A percentile compares a stretch with the other conserved stretches of the same genome.
phyloP scores from a whole-genome alignment of 2,888 invertebrate genomes.

The Rhingia campestris region DNA sequence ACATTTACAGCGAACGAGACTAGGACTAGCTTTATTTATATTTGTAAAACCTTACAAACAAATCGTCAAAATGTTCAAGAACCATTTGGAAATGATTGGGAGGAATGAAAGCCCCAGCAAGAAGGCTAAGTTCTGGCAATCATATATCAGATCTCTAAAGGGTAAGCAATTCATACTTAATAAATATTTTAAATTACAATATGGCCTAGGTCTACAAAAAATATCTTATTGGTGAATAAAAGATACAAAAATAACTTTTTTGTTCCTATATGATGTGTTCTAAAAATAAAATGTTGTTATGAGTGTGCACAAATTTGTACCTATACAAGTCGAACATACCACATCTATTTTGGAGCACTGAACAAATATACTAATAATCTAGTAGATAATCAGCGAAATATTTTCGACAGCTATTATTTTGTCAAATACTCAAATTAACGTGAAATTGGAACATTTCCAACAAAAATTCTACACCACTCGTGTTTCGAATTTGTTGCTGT shows the following conservation, averaged over 20 bases:
- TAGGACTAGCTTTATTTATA: constrained; percentile 78
- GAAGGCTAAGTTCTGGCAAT: constrained; percentile 97
- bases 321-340: constrained; percentile 3
- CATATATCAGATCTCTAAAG: constrained; percentile 95
- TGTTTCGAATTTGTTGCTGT: not conserved
- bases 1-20: constrained; percentile 89
- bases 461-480: not conserved
- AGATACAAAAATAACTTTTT: constrained; percentile 7
- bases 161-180: constrained; percentile 85
- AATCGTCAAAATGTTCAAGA: constrained; percentile 92
- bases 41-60: constrained; percentile 66
- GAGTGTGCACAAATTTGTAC: constrained; percentile 29
- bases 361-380: constrained; percentile 7
- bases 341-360: constrained; percentile 43
- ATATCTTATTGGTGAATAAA: not conserved
- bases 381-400: not conserved
- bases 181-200: not conserved
- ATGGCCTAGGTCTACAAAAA: constrained; percentile 6
- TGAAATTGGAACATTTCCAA: not conserved
- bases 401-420: not conserved
- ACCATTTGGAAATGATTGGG: constrained; percentile 96
- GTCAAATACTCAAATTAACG: not conserved
- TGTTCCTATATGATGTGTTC: constrained; percentile 1
- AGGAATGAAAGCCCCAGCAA: constrained; percentile 95
- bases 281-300: constrained; percentile 36